Base-by-base conservation (phyloP, 1,140 invertebrate species). In the Tyrophagus putrescentiae region DNA sequence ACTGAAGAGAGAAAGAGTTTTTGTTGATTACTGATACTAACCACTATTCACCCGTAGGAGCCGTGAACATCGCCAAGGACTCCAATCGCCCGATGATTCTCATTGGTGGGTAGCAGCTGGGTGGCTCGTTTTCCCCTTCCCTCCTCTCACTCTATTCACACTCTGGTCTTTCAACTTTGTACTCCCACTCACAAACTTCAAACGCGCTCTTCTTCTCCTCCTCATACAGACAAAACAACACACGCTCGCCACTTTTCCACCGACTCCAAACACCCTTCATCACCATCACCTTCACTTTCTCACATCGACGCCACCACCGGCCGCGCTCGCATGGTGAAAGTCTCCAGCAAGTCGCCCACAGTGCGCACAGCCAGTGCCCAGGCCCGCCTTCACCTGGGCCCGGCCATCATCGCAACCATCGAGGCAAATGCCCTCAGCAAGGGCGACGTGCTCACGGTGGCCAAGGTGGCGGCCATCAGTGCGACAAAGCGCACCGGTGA, bases 51-150 rank as follows among this genome's bases (percentile, higher is more conserved):
- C n/a, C 16, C 28, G 62, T 77, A 97, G 93, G 94, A 72, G 94
- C 98, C 88, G 77, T 85, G 73, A 92, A 89, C 76, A 78, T 98
- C 67, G 82, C 84, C 65, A 81, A 84, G 66, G 85, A 89, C 82
- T 83, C 90, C 76, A 98, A 98, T 78, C 80, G 95, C 65, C 94
- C 95, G 63, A 98, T 98, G 95, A 95, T 98, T 75, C 80, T 98
- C 67, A 98, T 98, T 75, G 95, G 95, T 78, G 95, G 95, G 77
- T 98, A 83, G 27, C 21, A n/a, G n/a, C n/a, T n/a, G n/a, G n/a
- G n/a, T n/a, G n/a, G n/a, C n/a, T n/a, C n/a, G n/a, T n/a, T n/a
- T n/a, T n/a, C n/a, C n/a, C n/a, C n/a, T n/a, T n/a, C n/a, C n/a
- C n/a, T n/a, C n/a, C n/a, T n/a, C n/a, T n/a, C n/a, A n/a, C n/a